These are phyloP conservation scores for Arrhopalites spinosus DNA, from an alignment of 2,888 invertebrate species.

Conservation along the genomic window DNA sequence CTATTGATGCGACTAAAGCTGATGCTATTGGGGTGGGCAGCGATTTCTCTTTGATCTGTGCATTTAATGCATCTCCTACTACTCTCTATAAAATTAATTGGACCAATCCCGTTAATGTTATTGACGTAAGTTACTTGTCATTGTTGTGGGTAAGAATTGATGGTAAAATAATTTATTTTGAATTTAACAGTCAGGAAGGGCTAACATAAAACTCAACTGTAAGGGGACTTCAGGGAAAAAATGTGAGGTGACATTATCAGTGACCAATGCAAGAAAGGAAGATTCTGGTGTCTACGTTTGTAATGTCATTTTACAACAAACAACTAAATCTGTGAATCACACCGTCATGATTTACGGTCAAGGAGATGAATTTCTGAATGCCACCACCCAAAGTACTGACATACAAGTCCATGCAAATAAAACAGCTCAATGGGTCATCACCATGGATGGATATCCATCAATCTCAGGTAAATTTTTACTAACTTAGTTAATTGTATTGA, in stretches of 20 bases:
- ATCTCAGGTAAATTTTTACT: slow-evolving; percentile 36
- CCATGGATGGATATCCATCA: slow-evolving; percentile 54
- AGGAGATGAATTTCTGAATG: slow-evolving; percentile 49
- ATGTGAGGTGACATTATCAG: slow-evolving; percentile 19
- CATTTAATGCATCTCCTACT: slow-evolving; percentile 1
- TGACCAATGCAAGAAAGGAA: slow-evolving; percentile 48
- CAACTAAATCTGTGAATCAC: slow-evolving; percentile 27
- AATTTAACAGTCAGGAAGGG: too few relatives aligned
- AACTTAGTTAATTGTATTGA: too few relatives aligned
- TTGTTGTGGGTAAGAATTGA: too few relatives aligned
- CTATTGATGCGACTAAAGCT: slow-evolving; percentile 24
- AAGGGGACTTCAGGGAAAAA: too few relatives aligned
- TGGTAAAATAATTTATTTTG: too few relatives aligned
- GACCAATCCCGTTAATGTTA: slow-evolving; percentile 30
- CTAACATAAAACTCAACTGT: too few relatives aligned
- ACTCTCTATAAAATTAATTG: slow-evolving; percentile 36
- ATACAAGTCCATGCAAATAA: slow-evolving; percentile 43
- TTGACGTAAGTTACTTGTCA: neutral
- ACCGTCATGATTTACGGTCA: slow-evolving; percentile 51
- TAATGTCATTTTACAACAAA: slow-evolving; percentile 40
- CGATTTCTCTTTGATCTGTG: slow-evolving; percentile 37
- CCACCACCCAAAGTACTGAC: slow-evolving; percentile 48
- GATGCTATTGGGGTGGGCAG: slow-evolving; percentile 32
- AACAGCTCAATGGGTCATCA: slow-evolving; percentile 55
- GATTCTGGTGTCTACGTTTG: slow-evolving; percentile 56